These are phyloP conservation scores for Cochlearius cochlearius DNA, from an alignment of 2,113 vertebrate species.

Conservation along the genomic window DNA sequence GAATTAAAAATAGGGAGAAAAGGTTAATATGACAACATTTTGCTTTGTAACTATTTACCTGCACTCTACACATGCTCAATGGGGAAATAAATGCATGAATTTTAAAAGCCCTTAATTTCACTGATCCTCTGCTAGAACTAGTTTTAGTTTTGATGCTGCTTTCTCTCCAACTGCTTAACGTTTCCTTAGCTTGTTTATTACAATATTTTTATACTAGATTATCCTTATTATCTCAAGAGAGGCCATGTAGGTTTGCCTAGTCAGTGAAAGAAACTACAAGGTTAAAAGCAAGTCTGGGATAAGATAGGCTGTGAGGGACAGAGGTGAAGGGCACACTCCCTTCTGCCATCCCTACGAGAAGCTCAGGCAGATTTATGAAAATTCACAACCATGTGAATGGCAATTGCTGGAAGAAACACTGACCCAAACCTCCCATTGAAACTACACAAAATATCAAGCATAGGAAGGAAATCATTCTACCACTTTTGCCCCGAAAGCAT, in stretches of 20 bases:
- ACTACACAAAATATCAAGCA: background rate
- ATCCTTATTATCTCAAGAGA: background rate
- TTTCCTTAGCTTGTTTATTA: background rate
- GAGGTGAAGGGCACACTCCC: background rate
- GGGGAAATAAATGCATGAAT: background rate
- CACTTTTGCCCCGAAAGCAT: background rate
- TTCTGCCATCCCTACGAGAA: background rate
- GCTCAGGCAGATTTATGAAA: background rate
- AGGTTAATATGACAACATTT: background rate
- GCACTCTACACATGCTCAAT: background rate
- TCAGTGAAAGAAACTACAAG: background rate
- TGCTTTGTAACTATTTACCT: constrained; percentile 18
- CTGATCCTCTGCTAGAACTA: background rate
- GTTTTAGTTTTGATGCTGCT: background rate
- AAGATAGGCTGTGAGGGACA: background rate
- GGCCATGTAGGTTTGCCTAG: background rate
- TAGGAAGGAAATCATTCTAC: background rate
- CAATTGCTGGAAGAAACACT: background rate
- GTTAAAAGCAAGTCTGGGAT: background rate
- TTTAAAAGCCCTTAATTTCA: background rate
- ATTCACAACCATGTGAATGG: fast-evolving
- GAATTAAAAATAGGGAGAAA: constrained; percentile 6
- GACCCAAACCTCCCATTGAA: background rate
- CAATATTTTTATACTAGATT: background rate
- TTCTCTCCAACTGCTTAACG: background rate